Base-by-base conservation (phyloP, 2,113 vertebrate genomes). In the Haemorhous mexicanus region DNA sequence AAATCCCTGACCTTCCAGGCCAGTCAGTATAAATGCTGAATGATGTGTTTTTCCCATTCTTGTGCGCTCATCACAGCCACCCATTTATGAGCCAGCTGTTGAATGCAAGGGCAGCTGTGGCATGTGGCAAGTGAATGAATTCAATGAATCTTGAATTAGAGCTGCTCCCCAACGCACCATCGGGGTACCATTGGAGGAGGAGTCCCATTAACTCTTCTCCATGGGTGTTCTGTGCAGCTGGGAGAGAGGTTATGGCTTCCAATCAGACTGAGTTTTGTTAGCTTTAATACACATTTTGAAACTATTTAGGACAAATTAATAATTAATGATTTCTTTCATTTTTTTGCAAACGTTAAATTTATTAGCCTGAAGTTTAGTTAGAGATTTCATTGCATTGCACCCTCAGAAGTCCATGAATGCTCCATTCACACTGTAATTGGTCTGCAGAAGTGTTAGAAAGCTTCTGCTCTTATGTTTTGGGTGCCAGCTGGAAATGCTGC, bases 81-180 rank as follows among this genome's bases (percentile, higher is more conserved):
- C 88, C 94, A 94, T 98, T 97, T 97, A 98, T 96, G 84, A 98
- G 92, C 94, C 97, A 98, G 97, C 97, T 98, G 97, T 97, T 96
- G 90, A 93, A 84, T 61, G 81, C n/a, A 1, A 35, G 0, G 15
- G 96, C 98, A 98, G 98, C 98, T 98, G 97, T 95, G 67, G 94
- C 28, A 13, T 77, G 50, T 84, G 87, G 78, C 89, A 90, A 61
- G 86, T 96, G 95, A 97, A 96, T 97, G n/a, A n/a, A n/a, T n/a
- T n/a, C n/a, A n/a, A n/a, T n/a, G n/a, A n/a, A n/a, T n/a, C n/a
- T n/a, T 96, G 63, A 94, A 94, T 92, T 89, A 91, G 94, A 95
- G 80, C 74, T 89, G 78, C n/a, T 96, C 90, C 81, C 76, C 85
- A 70, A 17, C 39, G 39, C 47, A 43, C 72, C 86, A 30, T 32